Conservation (phyloP, 2,888 invertebrate genomes). For the Eubasilissa splendida region DNA sequence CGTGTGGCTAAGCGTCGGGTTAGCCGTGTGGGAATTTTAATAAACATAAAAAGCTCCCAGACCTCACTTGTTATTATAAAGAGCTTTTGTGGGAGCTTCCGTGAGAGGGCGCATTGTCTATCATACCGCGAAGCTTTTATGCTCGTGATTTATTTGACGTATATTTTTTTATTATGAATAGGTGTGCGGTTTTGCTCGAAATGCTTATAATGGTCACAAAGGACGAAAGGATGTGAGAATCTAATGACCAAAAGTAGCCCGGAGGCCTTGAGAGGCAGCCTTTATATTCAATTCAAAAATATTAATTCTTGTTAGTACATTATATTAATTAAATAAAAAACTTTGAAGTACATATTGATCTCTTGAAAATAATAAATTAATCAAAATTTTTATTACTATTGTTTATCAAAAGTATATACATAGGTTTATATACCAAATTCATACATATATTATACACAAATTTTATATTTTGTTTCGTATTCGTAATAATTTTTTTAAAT, state of each 20-base stretch:
- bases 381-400: too few relatives aligned
- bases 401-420: too few relatives aligned
- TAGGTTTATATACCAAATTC: too few relatives aligned
- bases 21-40: slow-evolving; percentile 29
- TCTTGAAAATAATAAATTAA: too few relatives aligned
- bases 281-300: neutral
- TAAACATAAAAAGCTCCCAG: slow-evolving; percentile 45
- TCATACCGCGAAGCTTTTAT: slow-evolving; percentile 41
- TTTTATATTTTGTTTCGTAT: too few relatives aligned
- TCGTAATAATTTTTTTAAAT: too few relatives aligned
- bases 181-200: neutral
- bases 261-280: neutral
- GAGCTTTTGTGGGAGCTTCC: slow-evolving; percentile 41
- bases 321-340: too few relatives aligned
- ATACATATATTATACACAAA: too few relatives aligned
- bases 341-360: too few relatives aligned
- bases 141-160: slow-evolving; percentile 39
- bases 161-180: slow-evolving; percentile 32
- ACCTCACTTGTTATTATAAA: slow-evolving; percentile 37
- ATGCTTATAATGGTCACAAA: neutral
- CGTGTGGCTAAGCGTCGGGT: neutral
- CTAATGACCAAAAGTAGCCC: slow-evolving; percentile 6
- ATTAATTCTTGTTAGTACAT: too few relatives aligned
- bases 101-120: slow-evolving; percentile 40
- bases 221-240: slow-evolving; percentile 6